Conservation (phyloP, 2,113 vertebrate species). For the Notarius quadriscutis region DNA sequence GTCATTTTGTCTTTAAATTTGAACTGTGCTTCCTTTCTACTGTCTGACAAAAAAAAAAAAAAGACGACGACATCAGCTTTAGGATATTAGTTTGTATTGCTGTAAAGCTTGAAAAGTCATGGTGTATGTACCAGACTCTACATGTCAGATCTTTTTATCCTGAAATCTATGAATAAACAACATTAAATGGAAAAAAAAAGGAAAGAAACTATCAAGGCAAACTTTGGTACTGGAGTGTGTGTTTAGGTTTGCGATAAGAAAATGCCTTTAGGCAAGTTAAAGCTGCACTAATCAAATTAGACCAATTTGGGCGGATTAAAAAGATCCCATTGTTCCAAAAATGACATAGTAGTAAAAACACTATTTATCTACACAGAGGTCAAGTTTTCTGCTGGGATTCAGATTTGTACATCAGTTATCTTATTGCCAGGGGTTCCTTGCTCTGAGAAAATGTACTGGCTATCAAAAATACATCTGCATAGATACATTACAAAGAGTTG, state of each 20-base stretch:
- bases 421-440: not conserved
- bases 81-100: not conserved
- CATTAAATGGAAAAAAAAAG: not conserved
- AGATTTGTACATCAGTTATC: not conserved
- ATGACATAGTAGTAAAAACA: not conserved
- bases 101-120: not conserved
- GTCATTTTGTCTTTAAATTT: not conserved
- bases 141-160: not conserved
- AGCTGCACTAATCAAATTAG: slow-evolving; percentile 13
- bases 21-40: not conserved
- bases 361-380: slow-evolving; percentile 5
- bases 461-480: not conserved
- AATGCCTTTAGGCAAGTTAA: slow-evolving; percentile 3
- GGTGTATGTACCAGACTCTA: not conserved
- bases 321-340: slow-evolving; percentile 12
- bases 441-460: not conserved
- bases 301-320: slow-evolving; percentile 10
- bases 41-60: not conserved
- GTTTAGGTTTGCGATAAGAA: not conserved
- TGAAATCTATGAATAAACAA: not conserved
- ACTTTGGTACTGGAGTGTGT: not conserved
- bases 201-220: not conserved
- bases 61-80: not conserved
- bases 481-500: not conserved
- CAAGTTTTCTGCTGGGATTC: not conserved